These are phyloP conservation scores for Corythornis cristatus DNA, from an alignment of 2,113 vertebrate genomes.

Conservation along the genomic window DNA sequence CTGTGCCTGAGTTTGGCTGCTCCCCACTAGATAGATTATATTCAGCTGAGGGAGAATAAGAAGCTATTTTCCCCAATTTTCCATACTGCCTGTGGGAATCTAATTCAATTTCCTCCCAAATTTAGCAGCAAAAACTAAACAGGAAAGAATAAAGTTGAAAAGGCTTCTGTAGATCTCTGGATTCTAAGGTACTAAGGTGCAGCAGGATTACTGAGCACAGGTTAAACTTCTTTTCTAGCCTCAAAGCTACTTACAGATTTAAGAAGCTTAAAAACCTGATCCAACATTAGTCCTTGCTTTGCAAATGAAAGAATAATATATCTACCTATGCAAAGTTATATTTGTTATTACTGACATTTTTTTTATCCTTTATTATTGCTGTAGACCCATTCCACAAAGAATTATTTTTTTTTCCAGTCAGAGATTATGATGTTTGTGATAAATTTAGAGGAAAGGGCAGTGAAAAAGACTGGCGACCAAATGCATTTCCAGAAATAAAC, in stretches of 20 bases:
- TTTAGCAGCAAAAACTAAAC: slow-evolving; percentile 67
- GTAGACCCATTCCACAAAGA: not conserved
- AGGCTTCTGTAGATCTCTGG: slow-evolving; percentile 78
- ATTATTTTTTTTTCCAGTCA: not conserved
- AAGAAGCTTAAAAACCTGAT: slow-evolving; percentile 64
- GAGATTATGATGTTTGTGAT: slow-evolving; percentile 28
- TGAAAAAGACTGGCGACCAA: not conserved
- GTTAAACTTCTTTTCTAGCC: slow-evolving; percentile 59
- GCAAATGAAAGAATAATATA: slow-evolving; percentile 64
- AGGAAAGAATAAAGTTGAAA: slow-evolving; percentile 71
- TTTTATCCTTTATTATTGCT: slow-evolving; percentile 48
- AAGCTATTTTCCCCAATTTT: slow-evolving; percentile 85
- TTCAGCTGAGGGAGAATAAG: slow-evolving; percentile 71
- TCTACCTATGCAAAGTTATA: slow-evolving; percentile 37
- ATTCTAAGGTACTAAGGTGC: slow-evolving; percentile 63
- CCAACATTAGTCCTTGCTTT: slow-evolving; percentile 61
- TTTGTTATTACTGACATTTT: slow-evolving; percentile 40
- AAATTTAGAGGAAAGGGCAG: not conserved
- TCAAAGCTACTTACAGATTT: slow-evolving; percentile 66
- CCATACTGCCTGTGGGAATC: slow-evolving; percentile 80
- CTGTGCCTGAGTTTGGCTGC: not conserved
- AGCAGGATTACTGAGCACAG: slow-evolving; percentile 44
- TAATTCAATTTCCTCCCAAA: slow-evolving; percentile 85
- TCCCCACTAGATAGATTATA: slow-evolving; percentile 75
- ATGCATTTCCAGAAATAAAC: slow-evolving; percentile 38